A percentile compares a stretch with the other conserved stretches of the same genome.
Conservation (phyloP, 1,140 invertebrate species). For the Scaptomyza pallida region DNA sequence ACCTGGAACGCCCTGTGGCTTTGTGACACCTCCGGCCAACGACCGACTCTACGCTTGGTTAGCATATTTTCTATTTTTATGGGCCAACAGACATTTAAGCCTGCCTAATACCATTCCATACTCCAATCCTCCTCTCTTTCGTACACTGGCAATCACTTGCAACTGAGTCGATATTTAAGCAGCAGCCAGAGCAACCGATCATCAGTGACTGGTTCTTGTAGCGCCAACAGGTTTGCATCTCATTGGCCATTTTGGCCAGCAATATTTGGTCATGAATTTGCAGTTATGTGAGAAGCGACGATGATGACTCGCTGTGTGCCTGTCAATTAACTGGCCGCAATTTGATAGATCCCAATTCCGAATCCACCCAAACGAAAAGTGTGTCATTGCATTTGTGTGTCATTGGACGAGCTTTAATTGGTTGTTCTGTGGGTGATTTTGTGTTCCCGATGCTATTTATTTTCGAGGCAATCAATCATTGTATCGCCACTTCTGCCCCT, state of each 20-base stretch:
- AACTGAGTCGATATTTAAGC: constrained; percentile 58
- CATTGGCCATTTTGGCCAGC: constrained; percentile 37
- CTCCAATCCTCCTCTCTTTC: constrained; percentile 2
- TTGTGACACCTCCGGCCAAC: constrained; percentile 54
- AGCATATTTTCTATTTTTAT: constrained; percentile 51
- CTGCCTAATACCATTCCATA: constrained; percentile 35
- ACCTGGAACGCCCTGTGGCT: constrained; percentile 26
- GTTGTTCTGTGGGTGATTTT: constrained; percentile 33
- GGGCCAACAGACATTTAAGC: constrained; percentile 29
- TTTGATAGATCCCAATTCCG: constrained; percentile 28
- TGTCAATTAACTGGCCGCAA: constrained; percentile 39
- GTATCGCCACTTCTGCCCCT: constrained; percentile 5
- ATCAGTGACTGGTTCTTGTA: constrained; percentile 46
- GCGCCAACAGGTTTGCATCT: constrained; percentile 61
- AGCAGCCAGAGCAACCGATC: constrained; percentile 56
- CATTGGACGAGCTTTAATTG: constrained; percentile 57
- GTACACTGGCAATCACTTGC: constrained; percentile 29
- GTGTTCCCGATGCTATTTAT: not conserved
- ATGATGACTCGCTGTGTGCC: constrained; percentile 29
- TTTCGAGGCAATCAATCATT: constrained; percentile 65
- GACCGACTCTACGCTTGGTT: constrained; percentile 16
- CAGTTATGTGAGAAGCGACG: constrained; percentile 72
- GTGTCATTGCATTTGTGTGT: constrained; percentile 57
- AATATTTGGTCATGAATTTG: constrained; percentile 79
- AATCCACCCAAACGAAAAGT: constrained; percentile 44